Conservation (phyloP, 2,797 vertebrate species). For the Eospalax fontanierii region DNA sequence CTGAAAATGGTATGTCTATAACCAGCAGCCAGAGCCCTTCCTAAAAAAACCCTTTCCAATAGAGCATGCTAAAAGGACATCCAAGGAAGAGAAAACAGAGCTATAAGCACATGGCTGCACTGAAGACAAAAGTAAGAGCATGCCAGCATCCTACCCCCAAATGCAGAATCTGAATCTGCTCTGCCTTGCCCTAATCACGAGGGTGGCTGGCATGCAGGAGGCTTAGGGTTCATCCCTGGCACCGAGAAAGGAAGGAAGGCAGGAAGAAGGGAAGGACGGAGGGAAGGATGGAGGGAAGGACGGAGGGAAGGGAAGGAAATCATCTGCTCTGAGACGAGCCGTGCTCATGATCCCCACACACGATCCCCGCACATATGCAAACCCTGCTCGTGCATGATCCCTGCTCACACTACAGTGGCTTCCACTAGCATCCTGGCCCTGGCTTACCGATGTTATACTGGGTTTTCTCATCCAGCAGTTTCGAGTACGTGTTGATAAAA, state of each 20-base stretch:
- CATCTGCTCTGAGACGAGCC: not conserved
- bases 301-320: no score
- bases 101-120: no score
- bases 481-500: conserved; percentile 95
- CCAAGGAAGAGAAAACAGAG: not conserved
- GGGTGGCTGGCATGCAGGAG: not conserved
- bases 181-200: not conserved
- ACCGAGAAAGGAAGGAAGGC: no score
- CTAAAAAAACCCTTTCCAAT: not conserved
- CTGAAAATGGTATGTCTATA: not conserved
- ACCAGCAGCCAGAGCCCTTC: not conserved
- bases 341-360: not conserved
- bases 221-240: no score
- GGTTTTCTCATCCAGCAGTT: conserved; percentile 95
- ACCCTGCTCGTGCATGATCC: not conserved
- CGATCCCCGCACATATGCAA: no score
- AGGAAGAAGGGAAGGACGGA: no score
- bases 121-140: not conserved
- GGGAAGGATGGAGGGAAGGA: no score
- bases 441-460: conserved; percentile 93
- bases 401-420: not conserved
- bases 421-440: rapidly evolving
- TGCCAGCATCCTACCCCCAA: not conserved
- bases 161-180: rapidly evolving
- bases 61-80: rapidly evolving